Evolutionary conservation across 1,140 invertebrate species (phyloP).

Genomic region (Phortica variegata): DNA sequence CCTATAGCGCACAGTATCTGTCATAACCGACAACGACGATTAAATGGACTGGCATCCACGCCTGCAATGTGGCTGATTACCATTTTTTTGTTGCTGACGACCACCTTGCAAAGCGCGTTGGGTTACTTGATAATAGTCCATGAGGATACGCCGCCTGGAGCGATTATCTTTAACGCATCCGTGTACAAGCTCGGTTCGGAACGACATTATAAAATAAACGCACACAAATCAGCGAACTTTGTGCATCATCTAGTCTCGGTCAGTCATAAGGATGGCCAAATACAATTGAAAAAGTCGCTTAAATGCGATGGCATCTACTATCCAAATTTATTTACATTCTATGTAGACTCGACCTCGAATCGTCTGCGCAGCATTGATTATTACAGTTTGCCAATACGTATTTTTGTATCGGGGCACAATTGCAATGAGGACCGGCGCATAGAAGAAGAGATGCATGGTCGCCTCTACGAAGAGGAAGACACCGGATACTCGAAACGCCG

Average conservation of each 20-base stretch:
- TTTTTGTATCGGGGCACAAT: constrained; percentile 73
- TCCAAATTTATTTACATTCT: constrained; percentile 80
- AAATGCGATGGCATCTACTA: constrained; percentile 79
- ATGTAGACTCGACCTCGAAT: constrained; percentile 81
- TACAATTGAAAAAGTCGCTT: constrained; percentile 71
- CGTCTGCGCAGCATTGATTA: constrained; percentile 77
- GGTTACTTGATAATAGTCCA: constrained; percentile 72
- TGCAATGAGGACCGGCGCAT: constrained; percentile 68
- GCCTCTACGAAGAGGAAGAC: constrained; percentile 59
- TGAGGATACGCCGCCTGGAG: constrained; percentile 67
- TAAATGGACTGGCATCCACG: too few species aligned
- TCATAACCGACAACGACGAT: too few species aligned
- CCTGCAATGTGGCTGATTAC: too few species aligned
- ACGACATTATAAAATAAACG: constrained; percentile 73
- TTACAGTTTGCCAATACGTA: constrained; percentile 76
- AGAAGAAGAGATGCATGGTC: constrained; percentile 58
- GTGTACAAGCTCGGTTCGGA: constrained; percentile 75
- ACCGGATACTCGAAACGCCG: constrained; percentile 47
- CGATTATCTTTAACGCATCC: constrained; percentile 76
- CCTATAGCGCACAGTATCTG: too few species aligned
- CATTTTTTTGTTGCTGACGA: constrained; percentile 22
- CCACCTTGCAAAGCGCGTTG: constrained; percentile 8
- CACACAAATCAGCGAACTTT: constrained; percentile 76
- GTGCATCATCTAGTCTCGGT: constrained; percentile 76
- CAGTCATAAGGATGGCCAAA: constrained; percentile 70